These are phyloP conservation scores for Lydus trimaculatus DNA, from an alignment of 2,888 invertebrate genomes.

Conservation along the genomic window DNA sequence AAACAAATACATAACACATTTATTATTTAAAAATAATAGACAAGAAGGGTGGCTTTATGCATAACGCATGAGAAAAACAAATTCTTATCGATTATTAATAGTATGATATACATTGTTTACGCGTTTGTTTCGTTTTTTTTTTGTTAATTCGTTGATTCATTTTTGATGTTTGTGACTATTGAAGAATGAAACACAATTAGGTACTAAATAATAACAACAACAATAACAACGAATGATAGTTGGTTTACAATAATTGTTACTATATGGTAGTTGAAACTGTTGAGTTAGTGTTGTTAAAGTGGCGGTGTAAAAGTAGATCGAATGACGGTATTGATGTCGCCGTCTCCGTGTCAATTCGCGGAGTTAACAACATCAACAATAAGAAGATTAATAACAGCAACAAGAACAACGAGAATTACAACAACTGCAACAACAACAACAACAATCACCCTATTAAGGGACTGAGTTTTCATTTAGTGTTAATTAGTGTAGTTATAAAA, in stretches of 20 bases:
- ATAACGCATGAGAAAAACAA: constrained; percentile 66
- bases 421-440: background rate
- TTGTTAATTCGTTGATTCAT: constrained; percentile 10
- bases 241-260: background rate
- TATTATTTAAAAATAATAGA: constrained; percentile 21
- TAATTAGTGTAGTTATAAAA: background rate
- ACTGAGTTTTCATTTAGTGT: background rate
- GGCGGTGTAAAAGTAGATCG: constrained; percentile 2
- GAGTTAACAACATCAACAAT: background rate
- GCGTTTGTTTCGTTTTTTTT: background rate
- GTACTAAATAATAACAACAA: background rate
- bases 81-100: constrained; percentile 37
- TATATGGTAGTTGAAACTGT: constrained; percentile 5
- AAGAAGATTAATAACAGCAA: background rate
- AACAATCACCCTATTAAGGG: background rate
- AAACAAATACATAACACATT: constrained; percentile 2
- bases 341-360: background rate
- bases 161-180: constrained; percentile 7
- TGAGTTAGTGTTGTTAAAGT: background rate
- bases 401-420: background rate
- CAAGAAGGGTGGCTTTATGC: constrained; percentile 55
- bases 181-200: background rate
- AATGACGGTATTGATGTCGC: constrained; percentile 5
- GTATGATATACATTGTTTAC: constrained; percentile 12
- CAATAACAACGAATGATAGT: background rate